Percentiles rank a stretch among this genome's conserved stretches.
Conservation (phyloP, 2,797 vertebrate species). For the Pteronotus mesoamericanus region DNA sequence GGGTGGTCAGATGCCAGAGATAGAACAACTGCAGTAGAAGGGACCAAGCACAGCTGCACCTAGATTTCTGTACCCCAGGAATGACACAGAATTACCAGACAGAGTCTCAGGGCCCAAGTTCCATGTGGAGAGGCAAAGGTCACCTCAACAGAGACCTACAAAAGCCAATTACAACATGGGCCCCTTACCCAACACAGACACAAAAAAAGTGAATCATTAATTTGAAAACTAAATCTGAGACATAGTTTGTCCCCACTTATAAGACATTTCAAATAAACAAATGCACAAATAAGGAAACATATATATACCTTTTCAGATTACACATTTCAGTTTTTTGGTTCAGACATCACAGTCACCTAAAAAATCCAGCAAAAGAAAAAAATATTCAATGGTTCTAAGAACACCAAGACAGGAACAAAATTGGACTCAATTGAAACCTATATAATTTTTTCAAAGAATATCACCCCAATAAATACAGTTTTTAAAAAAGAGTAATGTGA, state of each 20-base stretch:
- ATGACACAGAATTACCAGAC: not conserved
- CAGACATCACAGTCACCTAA: not conserved
- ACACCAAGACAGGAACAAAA: not conserved
- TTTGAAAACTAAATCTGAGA: not conserved
- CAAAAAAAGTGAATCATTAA: not conserved
- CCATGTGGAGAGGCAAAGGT: not conserved
- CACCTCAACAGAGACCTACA: not conserved
- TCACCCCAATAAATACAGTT: not conserved
- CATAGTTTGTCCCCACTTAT: not conserved
- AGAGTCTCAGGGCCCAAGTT: not conserved
- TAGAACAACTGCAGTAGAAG: not conserved
- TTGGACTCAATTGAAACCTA: not conserved
- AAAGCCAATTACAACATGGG: not conserved
- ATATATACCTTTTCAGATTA: not conserved
- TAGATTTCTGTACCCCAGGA: not conserved
- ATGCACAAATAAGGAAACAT: not conserved
- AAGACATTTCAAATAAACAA: slow-evolving; percentile 8
- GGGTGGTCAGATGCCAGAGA: not conserved
- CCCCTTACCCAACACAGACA: not conserved
- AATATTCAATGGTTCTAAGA: not conserved
- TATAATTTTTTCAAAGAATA: not conserved
- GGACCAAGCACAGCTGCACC: not conserved
- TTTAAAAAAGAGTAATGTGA: not conserved
- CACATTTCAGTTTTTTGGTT: not conserved
- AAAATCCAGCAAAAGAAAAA: not conserved